Conservation (phyloP, 2,113 vertebrate species). For the Cinclus cinclus region DNA sequence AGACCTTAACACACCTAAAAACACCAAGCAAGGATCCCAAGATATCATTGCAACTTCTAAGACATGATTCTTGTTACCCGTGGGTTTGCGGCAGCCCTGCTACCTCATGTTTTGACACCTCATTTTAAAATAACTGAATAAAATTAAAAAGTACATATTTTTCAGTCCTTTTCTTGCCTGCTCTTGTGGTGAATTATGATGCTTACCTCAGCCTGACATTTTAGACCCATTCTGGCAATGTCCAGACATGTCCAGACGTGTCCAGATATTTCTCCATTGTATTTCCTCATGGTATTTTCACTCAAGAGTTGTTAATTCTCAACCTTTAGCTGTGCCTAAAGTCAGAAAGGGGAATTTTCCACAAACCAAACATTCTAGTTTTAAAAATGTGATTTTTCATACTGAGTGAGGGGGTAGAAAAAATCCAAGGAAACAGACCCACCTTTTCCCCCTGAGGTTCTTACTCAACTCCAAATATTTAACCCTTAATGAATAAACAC, state of each 20-base stretch:
- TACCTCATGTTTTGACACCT: not conserved
- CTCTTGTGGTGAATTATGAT: not conserved
- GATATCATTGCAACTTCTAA: not conserved
- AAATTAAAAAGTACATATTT: not conserved
- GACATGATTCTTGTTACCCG: not conserved
- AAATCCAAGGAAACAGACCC: not conserved
- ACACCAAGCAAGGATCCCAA: not conserved
- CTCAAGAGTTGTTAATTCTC: not conserved
- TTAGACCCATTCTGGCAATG: not conserved
- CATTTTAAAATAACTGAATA: not conserved
- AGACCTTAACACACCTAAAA: not conserved
- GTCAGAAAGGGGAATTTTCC: not conserved
- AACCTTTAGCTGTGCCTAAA: not conserved
- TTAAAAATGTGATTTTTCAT: not conserved
- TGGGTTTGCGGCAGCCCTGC: not conserved
- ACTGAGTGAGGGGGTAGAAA: not conserved
- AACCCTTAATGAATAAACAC: conserved; percentile 21
- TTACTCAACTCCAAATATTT: conserved; percentile 28
- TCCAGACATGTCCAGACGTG: not conserved
- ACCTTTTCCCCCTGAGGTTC: conserved; percentile 42
- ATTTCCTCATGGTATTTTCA: not conserved
- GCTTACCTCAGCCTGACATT: not conserved
- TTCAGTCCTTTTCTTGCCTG: not conserved
- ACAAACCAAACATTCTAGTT: not conserved
- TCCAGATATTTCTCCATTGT: conserved; percentile 27